Evolutionary conservation across 2,797 vertebrate species (phyloP), one percentile per base, ranked within the genome.

Genomic region (Fratercula arctica): DNA sequence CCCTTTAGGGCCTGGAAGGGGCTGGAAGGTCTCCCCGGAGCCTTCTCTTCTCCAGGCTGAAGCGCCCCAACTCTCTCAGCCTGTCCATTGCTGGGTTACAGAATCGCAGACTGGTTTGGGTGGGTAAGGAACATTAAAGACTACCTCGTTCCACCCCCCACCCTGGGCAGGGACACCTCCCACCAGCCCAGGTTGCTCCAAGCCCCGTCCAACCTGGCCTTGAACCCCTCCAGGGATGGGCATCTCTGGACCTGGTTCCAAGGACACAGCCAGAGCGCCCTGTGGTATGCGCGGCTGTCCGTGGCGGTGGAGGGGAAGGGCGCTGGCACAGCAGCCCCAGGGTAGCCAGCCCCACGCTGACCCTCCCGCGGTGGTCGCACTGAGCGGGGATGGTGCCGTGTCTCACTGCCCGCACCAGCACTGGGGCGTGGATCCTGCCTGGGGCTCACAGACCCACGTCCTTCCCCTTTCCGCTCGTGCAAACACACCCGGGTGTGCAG

Each of bases 301-400:
- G 0, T 21, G 43, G 31, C 24, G 3, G 20, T 2, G 3, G 39
- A 63, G 63, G 37, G 39, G 63, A 64, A 23, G 14, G 54, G 41
- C 2, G 0, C 43, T 37, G 75, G 54, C 86, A 10, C 54, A 11
- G 35, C 68, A 67, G 5, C 48, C 16, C 43, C 43, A 3, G 31
- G 23, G 43, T 16, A 29, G 28, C 28, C 2, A 0, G 16, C 10
- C 11, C n/a, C 73, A 16, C 7, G 0, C 20, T 10, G 60, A n/a
- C 37, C 39, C 23, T 37, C 20, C 67, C 2, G 20, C 18, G 1
- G 51, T 0, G 3, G 54, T 37, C 1, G 3, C 29, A 0, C 2
- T 1, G 28, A 11, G 29, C 0, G 4, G 33, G 61, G 9, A 35
- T 5, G 11, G 35, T 0, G 20, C 0, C 7, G 1, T 11, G 1